Conservation (phyloP, 2,113 vertebrate genomes). For the Sinocyclocheilus maitianheensis region DNA sequence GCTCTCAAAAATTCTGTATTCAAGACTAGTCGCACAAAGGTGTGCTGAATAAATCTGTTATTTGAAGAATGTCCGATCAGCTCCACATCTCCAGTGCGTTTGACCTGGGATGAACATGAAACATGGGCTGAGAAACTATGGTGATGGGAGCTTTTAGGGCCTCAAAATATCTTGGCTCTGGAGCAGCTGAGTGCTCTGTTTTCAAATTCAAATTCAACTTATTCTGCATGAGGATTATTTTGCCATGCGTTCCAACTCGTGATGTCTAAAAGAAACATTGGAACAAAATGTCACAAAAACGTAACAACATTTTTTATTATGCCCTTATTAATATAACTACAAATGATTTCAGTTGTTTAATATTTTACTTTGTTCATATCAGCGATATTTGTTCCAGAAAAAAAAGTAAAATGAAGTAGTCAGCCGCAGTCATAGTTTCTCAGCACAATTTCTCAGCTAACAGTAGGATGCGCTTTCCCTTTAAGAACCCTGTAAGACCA, state of each 20-base stretch:
- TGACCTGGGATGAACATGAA: constrained; percentile 1
- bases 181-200: constrained; percentile 16
- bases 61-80: constrained; percentile 26
- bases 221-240: constrained; percentile 34
- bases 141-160: background rate
- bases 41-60: background rate
- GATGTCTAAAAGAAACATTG: background rate
- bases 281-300: background rate
- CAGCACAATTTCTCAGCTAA: background rate
- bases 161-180: constrained; percentile 3
- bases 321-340: background rate
- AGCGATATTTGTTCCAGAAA: background rate
- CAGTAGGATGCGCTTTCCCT: background rate
- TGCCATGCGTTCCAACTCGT: background rate
- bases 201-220: constrained; percentile 35
- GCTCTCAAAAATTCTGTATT: background rate
- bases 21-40: background rate
- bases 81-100: constrained; percentile 23
- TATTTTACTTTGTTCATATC: background rate
- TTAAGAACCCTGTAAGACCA: constrained; percentile 24
- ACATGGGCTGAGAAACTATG: background rate
- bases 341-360: background rate
- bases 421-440: background rate
- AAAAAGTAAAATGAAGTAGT: background rate
- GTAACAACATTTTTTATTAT: background rate